Base-by-base conservation (phyloP, 1,140 invertebrate genomes). In the Palaemon carinicauda region DNA sequence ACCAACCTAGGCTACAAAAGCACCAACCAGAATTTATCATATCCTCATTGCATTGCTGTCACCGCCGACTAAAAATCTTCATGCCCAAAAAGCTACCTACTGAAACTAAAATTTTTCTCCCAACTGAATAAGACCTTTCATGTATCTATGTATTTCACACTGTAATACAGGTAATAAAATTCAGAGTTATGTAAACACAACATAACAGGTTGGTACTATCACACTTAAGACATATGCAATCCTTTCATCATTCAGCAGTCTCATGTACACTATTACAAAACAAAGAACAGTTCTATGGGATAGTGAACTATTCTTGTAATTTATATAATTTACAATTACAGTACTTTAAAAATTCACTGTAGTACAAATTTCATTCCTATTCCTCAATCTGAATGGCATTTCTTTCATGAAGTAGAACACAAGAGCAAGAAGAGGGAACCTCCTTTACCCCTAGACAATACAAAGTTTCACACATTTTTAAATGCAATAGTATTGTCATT, bases 401-500 rank as follows among this genome's bases (percentile, higher is more conserved):
- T 41, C 41, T n/a, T n/a, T n/a, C 41, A 41, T 12, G 12, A 41
- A 41, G 41, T 9, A 41, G 41, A 41, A 41, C 41, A 41, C 41
- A 41, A 41, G 41, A 41, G 41, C 41, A 41, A 41, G 41, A 41
- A 4, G 41, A 41, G 41, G 41, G 33, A 73, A 17, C 33, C 69
- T 17, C n/a, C 19, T 80, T 56, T 21, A 1, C 54, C 56, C 33
- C 29, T 53, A 60, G 56, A 21, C 73, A 51, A 60, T 54, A 80
- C 54, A 31, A 21, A 80, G 3, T 51, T 53, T 31, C 24, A 17
- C 19, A 31, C 17, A 51, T 50, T 51, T 53, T 80, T 86, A 86
- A 86, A 86, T 86, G 84, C 84, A 86, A n/a, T 56, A 84, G 82
- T 84, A 77, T 77, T 78, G 77, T 80, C 65, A 54, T 80, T 73